Evolutionary conservation across 2,888 invertebrate species (phyloP), one percentile per base, ranked within the genome.

Genomic region (Agrochola lychnidis): DNA sequence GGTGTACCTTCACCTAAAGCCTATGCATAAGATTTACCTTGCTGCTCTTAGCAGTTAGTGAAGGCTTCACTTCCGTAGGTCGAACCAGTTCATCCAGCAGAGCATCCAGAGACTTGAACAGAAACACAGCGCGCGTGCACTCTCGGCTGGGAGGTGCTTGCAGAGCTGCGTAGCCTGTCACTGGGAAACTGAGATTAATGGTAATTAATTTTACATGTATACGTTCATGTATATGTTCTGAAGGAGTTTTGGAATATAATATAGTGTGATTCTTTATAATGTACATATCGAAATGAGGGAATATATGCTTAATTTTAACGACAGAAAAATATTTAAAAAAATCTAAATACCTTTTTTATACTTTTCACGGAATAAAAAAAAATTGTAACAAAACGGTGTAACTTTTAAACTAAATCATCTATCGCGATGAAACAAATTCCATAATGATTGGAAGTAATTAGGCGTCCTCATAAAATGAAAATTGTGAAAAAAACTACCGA

Each of bases 121-220:
- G 90, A 0, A 95, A 64, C 0, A 90, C 78, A 0, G 96, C 95
- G 7, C 95, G 93, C 0, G 88, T 80, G 84, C 95, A 94, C 12
- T 96, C 95, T 0, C 91, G 91, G 0, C 64, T 57, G 0, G 96
- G 96, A 2, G 97, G 91, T 0, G 93, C 95, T 94, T 98, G 98
- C 0, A 98, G 92, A 0, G 98, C 97, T n/a, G 96, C 94, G 90
- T 96, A 98, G 0, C 97, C 97, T 3, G 97, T 94, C 7, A 98
- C 94, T 0, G 98, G 98, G 91, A 98, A 98, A 64, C 97, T 97
- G 82, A 97, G 93, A n/a, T 40, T 68, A n/a, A 68, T 4, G 16
- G 16, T 14, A 14, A 57, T 25, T 25, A 14, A 57, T 57, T 25
- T 57, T 25, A 14, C 25, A 14, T 57, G 14, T 25, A 25, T 25